phyloP scores from a whole-genome alignment of 2,113 vertebrate genomes.

The Corvus hawaiiensis region DNA sequence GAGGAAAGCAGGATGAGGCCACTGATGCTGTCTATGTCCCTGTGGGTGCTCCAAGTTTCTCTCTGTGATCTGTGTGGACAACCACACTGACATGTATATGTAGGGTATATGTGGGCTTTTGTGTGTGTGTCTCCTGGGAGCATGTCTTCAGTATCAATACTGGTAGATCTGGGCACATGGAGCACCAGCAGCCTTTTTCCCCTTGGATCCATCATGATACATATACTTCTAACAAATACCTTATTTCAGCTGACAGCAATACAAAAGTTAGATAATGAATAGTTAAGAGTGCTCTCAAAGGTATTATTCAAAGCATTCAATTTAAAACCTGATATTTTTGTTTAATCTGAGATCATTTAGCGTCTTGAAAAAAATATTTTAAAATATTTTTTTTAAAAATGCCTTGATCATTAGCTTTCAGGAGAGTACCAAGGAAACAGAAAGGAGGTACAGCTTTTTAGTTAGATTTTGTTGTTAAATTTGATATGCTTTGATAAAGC shows the following conservation, averaged over 20 bases:
- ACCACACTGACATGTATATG: accelerated
- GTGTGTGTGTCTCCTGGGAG: neutral
- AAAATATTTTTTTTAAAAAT: neutral
- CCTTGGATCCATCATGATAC: neutral
- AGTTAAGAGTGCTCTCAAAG: neutral
- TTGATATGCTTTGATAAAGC: neutral
- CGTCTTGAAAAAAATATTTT: neutral
- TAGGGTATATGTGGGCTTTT: neutral
- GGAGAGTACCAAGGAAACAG: neutral
- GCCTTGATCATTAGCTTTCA: neutral
- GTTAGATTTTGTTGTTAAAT: neutral
- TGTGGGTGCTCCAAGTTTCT: neutral
- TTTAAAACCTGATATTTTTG: neutral
- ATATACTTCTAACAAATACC: neutral
- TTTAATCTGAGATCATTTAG: neutral
- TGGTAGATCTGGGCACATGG: neutral
- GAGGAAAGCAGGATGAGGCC: neutral
- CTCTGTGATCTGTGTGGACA: neutral
- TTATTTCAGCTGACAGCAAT: neutral
- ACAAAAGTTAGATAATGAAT: neutral
- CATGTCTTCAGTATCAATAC: accelerated
- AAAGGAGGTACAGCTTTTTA: neutral
- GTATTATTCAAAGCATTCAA: neutral
- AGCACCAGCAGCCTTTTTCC: neutral
- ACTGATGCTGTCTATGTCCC: neutral